phyloP scores from a whole-genome alignment of 2,797 vertebrate species.

The Clarias platycephalus region DNA sequence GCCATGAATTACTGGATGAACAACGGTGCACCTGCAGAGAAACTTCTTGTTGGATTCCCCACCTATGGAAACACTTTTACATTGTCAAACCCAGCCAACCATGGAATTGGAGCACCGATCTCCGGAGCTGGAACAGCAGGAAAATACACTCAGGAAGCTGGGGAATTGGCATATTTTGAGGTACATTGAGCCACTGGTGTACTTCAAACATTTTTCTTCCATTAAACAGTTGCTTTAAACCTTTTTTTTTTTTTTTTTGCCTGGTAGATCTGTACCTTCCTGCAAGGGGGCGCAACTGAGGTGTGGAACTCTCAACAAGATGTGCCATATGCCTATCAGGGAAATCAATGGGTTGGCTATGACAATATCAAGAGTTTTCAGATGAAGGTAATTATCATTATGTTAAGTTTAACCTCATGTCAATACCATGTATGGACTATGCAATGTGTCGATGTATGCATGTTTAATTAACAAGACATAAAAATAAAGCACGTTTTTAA shows the following conservation, averaged over 20 bases:
- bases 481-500: neutral
- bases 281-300: slow-evolving; percentile 64
- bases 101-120: slow-evolving; percentile 60
- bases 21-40: slow-evolving; percentile 67
- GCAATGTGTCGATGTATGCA: neutral
- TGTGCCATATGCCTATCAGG: slow-evolving; percentile 76
- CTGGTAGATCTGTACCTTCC: slow-evolving; percentile 74
- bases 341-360: slow-evolving; percentile 77
- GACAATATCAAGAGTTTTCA: slow-evolving; percentile 75
- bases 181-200: slow-evolving; percentile 39
- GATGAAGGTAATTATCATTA: slow-evolving; percentile 71
- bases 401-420: neutral
- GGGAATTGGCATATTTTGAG: slow-evolving; percentile 69
- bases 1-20: slow-evolving; percentile 67
- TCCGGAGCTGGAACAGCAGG: slow-evolving; percentile 62
- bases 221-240: neutral
- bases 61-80: slow-evolving; percentile 68
- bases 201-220: neutral
- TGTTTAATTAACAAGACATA: neutral
- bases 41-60: slow-evolving; percentile 67
- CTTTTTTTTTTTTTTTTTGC: neutral
- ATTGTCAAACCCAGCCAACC: slow-evolving; percentile 57
- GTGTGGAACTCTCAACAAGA: slow-evolving; percentile 73
- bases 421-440: neutral
- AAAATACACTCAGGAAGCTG: slow-evolving; percentile 68